Conservation (phyloP, 2,113 vertebrate genomes). For the Myanophis thanlyinensis region DNA sequence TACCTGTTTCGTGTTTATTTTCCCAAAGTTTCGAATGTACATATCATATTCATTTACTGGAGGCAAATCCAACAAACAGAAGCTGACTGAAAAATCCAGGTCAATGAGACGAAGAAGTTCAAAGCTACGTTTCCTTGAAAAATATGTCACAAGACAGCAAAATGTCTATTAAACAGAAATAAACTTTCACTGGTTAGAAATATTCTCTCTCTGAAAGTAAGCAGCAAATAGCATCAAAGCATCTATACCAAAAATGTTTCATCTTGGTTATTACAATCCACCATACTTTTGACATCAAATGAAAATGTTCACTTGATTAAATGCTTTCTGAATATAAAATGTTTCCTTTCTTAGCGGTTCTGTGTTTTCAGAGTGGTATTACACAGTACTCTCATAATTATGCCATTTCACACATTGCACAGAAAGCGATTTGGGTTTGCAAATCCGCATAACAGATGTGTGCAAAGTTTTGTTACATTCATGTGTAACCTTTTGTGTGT, state of each 20-base stretch:
- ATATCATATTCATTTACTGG: slow-evolving; percentile 93
- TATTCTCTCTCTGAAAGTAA: not conserved
- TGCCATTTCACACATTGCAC: not conserved
- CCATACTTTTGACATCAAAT: not conserved
- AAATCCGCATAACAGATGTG: not conserved
- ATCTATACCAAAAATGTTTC: slow-evolving; percentile 1
- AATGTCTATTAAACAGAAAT: slow-evolving; percentile 12
- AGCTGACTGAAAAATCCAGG: slow-evolving; percentile 86
- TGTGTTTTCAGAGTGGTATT: not conserved
- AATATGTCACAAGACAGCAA: slow-evolving; percentile 41
- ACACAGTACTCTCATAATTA: not conserved
- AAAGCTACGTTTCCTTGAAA: slow-evolving; percentile 79
- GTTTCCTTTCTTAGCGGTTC: not conserved
- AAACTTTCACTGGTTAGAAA: slow-evolving; percentile 9
- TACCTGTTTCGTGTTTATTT: slow-evolving; percentile 90
- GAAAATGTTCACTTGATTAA: not conserved
- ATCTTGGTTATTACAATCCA: not conserved
- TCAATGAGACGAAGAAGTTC: slow-evolving; percentile 90
- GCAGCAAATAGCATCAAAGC: not conserved
- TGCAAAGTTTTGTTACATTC: not conserved
- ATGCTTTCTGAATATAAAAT: not conserved
- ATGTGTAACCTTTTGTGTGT: not conserved
- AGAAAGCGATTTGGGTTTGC: not conserved
- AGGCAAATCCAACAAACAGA: slow-evolving; percentile 85
- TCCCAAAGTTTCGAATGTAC: slow-evolving; percentile 93